Evolutionary conservation across 2,888 invertebrate genomes (phyloP).

Genomic region (Crepidodera aurea): DNA sequence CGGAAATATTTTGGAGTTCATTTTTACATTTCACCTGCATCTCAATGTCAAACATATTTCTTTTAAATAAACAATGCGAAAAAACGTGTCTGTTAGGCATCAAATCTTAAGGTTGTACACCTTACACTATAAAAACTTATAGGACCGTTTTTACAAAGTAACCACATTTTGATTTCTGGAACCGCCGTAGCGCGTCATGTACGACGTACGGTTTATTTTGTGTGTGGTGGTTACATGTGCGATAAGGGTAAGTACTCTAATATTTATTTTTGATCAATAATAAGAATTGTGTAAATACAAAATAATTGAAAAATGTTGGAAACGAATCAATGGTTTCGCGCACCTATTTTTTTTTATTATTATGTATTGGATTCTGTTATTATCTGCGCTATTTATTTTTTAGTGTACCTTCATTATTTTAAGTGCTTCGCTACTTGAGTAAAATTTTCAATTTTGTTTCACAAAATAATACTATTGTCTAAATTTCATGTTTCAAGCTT

Average conservation of each 20-base stretch:
- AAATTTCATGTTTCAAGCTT: no score
- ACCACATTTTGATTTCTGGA: conserved; percentile 9
- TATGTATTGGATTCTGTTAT: no score
- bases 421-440: no score
- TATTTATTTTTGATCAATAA: no score
- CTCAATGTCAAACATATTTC: conserved; percentile 20
- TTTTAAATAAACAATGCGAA: conserved; percentile 11
- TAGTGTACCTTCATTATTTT: no score
- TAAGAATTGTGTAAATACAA: no score
- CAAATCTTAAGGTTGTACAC: not conserved
- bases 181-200: conserved; percentile 13
- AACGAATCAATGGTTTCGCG: no score
- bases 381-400: no score
- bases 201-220: conserved; percentile 14
- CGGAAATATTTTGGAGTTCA: conserved; percentile 1
- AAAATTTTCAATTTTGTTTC: no score
- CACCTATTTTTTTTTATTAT: no score
- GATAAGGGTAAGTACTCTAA: conserved; percentile 28
- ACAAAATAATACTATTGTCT: no score
- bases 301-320: no score
- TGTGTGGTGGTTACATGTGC: conserved; percentile 25
- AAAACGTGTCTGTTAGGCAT: conserved; percentile 17
- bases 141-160: not conserved
- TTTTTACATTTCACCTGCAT: not conserved
- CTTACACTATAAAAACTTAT: conserved; percentile 8